Percentiles rank a stretch among this genome's conserved stretches.
These are phyloP conservation scores for Pyrocephalus nanus DNA, from an alignment of 2,797 vertebrate genomes.

Conservation along the genomic window DNA sequence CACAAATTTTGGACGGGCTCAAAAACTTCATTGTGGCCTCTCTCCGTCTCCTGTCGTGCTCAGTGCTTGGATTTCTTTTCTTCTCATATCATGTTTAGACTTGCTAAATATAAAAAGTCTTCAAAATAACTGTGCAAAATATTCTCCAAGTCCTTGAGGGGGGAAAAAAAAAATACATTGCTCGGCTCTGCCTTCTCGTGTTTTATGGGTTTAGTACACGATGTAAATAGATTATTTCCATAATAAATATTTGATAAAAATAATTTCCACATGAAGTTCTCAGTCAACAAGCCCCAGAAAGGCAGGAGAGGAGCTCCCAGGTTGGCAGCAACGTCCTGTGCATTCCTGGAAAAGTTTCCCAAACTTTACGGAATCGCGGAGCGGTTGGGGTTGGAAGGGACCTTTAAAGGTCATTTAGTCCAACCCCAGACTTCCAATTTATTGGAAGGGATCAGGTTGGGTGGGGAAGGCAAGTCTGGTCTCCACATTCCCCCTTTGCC, in stretches of 20 bases:
- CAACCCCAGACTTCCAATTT: not conserved
- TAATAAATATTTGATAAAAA: conserved; percentile 23
- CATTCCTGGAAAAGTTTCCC: not conserved
- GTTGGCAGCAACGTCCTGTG: not conserved
- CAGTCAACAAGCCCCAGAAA: not conserved
- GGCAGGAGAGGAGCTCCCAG: not conserved
- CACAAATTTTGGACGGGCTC: not conserved
- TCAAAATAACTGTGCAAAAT: conserved; percentile 37
- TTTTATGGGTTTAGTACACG: not conserved
- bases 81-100: conserved; percentile 12
- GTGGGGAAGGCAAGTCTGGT: not conserved
- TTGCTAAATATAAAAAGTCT: conserved; percentile 47
- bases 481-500: not conserved
- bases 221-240: conserved; percentile 36
- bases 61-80: not conserved
- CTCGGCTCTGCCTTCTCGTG: not conserved
- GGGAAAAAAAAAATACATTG: not conserved
- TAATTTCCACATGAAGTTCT: not conserved
- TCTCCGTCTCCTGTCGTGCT: not conserved
- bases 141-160: not conserved
- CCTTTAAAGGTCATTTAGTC: not conserved
- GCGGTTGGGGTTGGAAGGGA: not conserved
- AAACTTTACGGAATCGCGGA: not conserved
- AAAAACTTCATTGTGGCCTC: not conserved
- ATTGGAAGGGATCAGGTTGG: not conserved